phyloP scores from a whole-genome alignment of 1,140 invertebrate genomes.

The Harpegnathos saltator region DNA sequence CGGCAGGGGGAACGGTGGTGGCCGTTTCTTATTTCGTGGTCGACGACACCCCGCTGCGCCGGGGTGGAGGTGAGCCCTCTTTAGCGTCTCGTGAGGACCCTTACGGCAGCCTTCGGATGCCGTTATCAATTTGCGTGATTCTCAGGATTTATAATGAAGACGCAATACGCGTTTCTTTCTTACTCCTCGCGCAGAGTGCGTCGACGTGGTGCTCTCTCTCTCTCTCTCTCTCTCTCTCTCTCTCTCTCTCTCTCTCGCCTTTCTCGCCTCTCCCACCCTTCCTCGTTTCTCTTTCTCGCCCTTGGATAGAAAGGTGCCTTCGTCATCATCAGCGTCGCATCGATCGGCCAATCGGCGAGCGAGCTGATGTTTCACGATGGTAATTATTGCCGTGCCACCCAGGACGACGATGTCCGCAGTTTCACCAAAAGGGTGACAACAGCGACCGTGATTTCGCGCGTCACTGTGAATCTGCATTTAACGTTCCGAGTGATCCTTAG shows the following conservation, averaged over 20 bases:
- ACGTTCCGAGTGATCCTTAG: too few relatives aligned
- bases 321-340: conserved; percentile 64
- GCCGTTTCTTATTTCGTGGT: conserved; percentile 71
- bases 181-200: background rate
- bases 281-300: background rate
- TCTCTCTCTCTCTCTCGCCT: background rate
- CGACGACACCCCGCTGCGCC: conserved; percentile 68
- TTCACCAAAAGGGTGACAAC: conserved; percentile 55
- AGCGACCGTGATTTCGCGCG: background rate
- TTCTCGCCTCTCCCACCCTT: conserved; percentile 12
- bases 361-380: conserved; percentile 62
- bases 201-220: background rate
- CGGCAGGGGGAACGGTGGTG: conserved; percentile 42
- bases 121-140: conserved; percentile 81
- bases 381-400: conserved; percentile 76
- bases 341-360: conserved; percentile 66
- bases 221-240: background rate
- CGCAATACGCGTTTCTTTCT: conserved; percentile 62
- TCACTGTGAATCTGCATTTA: conserved; percentile 29
- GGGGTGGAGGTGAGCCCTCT: conserved; percentile 71
- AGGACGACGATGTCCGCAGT: conserved; percentile 65
- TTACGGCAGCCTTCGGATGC: conserved; percentile 76
- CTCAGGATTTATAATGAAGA: conserved; percentile 78
- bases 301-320: conserved; percentile 46
- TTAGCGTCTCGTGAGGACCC: conserved; percentile 67